These are phyloP conservation scores for Coptotermes formosanus DNA, from an alignment of 1,140 invertebrate genomes.

Conservation along the genomic window DNA sequence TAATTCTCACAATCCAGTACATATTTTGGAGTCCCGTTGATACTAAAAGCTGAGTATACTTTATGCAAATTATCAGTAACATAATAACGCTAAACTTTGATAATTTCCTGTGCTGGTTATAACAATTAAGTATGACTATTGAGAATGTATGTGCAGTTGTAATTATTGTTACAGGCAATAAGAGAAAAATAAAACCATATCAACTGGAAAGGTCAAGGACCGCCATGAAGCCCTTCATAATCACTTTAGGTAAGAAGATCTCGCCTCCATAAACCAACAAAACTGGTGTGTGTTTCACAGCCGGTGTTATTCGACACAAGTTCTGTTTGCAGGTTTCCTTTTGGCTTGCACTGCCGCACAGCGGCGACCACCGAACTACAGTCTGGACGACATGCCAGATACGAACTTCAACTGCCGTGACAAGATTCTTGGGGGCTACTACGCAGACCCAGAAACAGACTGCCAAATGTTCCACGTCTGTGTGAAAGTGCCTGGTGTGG, in stretches of 20 bases:
- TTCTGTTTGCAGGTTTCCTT: conserved; percentile 3
- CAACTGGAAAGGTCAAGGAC: not conserved
- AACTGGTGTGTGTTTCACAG: too few relatives aligned
- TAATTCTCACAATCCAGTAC: too few relatives aligned
- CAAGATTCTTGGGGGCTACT: conserved; percentile 87
- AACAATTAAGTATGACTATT: too few relatives aligned
- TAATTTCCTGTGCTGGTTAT: too few relatives aligned
- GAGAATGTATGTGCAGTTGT: not conserved
- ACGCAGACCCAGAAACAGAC: conserved; percentile 85
- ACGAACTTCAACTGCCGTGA: conserved; percentile 83
- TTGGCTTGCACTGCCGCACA: conserved; percentile 33
- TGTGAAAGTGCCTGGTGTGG: conserved; percentile 72
- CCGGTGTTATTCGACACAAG: not conserved
- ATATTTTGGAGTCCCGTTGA: too few relatives aligned
- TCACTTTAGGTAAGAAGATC: not conserved
- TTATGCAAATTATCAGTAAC: too few relatives aligned
- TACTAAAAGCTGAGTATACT: too few relatives aligned
- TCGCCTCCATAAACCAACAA: too few relatives aligned
- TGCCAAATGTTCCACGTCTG: conserved; percentile 93
- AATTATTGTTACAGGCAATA: not conserved
- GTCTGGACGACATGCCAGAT: conserved; percentile 76
- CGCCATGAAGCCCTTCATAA: not conserved
- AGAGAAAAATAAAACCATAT: not conserved
- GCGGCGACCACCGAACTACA: conserved; percentile 64
- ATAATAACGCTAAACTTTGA: too few relatives aligned